Conservation (phyloP, 2,888 invertebrate species). For the Andrena chrysosceles region DNA sequence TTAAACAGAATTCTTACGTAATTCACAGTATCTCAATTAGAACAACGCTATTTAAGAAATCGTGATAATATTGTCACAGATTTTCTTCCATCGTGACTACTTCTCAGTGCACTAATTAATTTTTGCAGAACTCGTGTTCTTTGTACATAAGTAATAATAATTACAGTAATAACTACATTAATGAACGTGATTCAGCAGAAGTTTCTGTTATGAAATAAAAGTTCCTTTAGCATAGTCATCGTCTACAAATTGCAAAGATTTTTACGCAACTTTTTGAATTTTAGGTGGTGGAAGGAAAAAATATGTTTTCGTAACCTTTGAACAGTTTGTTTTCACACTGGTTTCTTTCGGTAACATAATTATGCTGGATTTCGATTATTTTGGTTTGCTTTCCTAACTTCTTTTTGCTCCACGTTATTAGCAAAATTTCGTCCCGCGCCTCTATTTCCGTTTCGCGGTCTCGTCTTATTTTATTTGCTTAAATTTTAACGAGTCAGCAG, state of each 20-base stretch:
- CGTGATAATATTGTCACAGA: neutral
- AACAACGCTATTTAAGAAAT: neutral
- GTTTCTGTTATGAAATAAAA: no score
- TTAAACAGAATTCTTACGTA: neutral
- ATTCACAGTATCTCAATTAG: neutral
- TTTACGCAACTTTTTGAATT: no score
- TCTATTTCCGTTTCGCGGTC: neutral
- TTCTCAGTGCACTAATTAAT: neutral
- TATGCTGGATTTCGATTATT: no score
- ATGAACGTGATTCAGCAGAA: no score
- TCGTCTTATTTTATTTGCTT: neutral
- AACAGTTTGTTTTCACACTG: no score
- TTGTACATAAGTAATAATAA: neutral
- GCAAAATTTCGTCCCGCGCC: neutral
- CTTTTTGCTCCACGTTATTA: neutral
- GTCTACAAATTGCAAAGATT: no score
- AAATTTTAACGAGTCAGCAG: conserved; percentile 21
- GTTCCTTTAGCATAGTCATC: no score
- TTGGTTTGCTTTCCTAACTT: neutral
- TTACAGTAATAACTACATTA: no score
- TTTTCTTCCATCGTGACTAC: neutral
- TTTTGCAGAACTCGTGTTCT: neutral
- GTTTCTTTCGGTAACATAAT: no score
- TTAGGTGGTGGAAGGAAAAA: no score
- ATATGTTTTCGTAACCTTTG: no score